Base-by-base conservation (phyloP, 2,113 vertebrate genomes). In the Microtus oregoni region DNA sequence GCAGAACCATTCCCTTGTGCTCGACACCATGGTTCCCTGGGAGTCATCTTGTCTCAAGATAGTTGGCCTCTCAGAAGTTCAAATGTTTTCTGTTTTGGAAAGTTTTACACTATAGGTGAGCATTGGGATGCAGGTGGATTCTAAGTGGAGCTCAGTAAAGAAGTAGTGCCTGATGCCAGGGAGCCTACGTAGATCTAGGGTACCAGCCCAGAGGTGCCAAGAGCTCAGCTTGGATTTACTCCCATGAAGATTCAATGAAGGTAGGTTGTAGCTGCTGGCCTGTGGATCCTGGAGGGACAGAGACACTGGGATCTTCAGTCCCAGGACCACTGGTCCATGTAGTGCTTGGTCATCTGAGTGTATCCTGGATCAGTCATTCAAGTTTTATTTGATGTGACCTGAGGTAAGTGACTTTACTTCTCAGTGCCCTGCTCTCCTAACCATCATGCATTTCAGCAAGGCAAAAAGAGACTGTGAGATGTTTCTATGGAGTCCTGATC, bases 41-140 rank as follows among this genome's bases (percentile, higher is more conserved):
- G 89, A 77, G 61, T 32, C 52, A 61, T 15, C 67, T 3, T 55
- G 26, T 76, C 79, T 91, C 38, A 20, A 81, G 79, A 28, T 28
- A 44, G 86, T 44, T 38, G 75, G 89, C 79, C 90, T 94, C 79
- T 92, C 82, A 35, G 17, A 81, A 91, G 65, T 13, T n/a, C 61
- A 75, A 55, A 12, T 35, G 76, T 87, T 89, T 96, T 87, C 94
- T 89, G 73, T 35, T 92, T 91, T 94, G 68, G 52, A 47, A 15
- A 70, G 19, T 63, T 72, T 85, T 30, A 85, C 26, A 86, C 30
- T 65, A 44, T 41, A 4, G 15, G 3, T 85, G 89, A 41, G 9
- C 77, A 30, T 77, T 86, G 1, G 1, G 24, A 7, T 94, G 65
- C 93, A 89, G 77, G 24, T 50, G 68, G 68, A 4, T 13, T 61